Evolutionary conservation across 2,888 invertebrate genomes (phyloP), one percentile per base, ranked within the genome.

Genomic region (Nasonovia ribisnigri): DNA sequence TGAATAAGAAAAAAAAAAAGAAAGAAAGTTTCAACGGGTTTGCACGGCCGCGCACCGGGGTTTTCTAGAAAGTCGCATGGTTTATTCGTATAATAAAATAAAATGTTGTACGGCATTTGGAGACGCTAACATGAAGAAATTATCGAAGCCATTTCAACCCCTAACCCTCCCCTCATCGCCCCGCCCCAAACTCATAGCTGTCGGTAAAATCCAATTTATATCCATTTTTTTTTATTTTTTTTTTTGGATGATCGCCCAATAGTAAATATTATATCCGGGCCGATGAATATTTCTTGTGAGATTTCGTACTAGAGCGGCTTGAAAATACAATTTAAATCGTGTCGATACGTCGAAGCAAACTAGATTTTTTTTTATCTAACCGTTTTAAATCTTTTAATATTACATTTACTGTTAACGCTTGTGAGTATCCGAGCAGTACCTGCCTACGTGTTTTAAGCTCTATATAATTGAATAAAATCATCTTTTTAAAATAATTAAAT

Each of bases 241-340:
- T 88, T 88, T 57, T 93, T 90, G 90, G 93, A 90, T 67, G 90
- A 93, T 93, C 67, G 90, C 90, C 93, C 51, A 93, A 67, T 89
- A 84, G 60, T 93, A 90, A 90, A 90, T 93, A 93, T 93, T 93
- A 86, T 87, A 90, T 90, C 90, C 87, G 16, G 86, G 11, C 86
- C 90, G 90, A 90, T 90, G 93, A 93, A 93, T 93, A 93, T 90
- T 93, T 90, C 87, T 90, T 51, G 86, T 26, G 90, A 90, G 90
- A 90, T 93, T 86, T 43, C 51, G 11, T 84, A 89, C 43, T 46
- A 90, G 51, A 54, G 36, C 36, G n/a, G 36, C n/a, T 86, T 46
- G 84, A 93, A 93, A 93, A 93, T 60, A 46, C 89, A 84, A 93
- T 93, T 90, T 90, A 90, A 92, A 92, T 77, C 92, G 51, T 51